phyloP scores from a whole-genome alignment of 2,888 invertebrate species.

The Aproaerema taeniolella region DNA sequence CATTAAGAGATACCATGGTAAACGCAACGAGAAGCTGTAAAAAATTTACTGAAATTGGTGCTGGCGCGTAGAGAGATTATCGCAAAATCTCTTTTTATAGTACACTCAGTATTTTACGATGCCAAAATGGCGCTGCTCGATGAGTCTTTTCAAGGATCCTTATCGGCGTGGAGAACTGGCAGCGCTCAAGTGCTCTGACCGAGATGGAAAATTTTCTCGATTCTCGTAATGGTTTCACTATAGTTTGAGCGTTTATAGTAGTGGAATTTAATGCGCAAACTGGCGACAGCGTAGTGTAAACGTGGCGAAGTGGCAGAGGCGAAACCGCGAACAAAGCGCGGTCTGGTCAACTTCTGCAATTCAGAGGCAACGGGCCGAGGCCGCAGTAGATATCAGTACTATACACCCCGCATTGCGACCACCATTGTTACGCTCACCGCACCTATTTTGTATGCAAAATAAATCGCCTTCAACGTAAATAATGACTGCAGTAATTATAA shows the following conservation, averaged over 20 bases:
- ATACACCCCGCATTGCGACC: conserved; percentile 40
- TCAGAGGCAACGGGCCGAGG: conserved; percentile 43
- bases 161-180: conserved; percentile 10
- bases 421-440: conserved; percentile 49
- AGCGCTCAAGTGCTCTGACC: not conserved
- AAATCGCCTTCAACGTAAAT: conserved; percentile 53
- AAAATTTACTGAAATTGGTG: conserved; percentile 6
- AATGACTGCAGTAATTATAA: conserved; percentile 48
- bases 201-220: not conserved
- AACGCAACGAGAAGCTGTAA: conserved; percentile 11
- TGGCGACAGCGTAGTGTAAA: not conserved
- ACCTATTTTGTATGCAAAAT: conserved; percentile 65
- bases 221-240: not conserved
- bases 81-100: conserved; percentile 13
- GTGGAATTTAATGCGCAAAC: not conserved
- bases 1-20: not conserved
- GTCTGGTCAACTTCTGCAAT: conserved; percentile 57
- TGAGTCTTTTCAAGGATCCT: conserved; percentile 12
- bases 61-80: conserved; percentile 3
- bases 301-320: conserved; percentile 16
- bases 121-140: conserved; percentile 10
- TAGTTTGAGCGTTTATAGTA: too few species aligned
- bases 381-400: conserved; percentile 39
- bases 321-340: conserved; percentile 39
- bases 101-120: conserved; percentile 13